Evolutionary conservation across 2,113 vertebrate genomes (phyloP), one percentile per base, ranked within the genome.

Genomic region (Calidris pugnax): DNA sequence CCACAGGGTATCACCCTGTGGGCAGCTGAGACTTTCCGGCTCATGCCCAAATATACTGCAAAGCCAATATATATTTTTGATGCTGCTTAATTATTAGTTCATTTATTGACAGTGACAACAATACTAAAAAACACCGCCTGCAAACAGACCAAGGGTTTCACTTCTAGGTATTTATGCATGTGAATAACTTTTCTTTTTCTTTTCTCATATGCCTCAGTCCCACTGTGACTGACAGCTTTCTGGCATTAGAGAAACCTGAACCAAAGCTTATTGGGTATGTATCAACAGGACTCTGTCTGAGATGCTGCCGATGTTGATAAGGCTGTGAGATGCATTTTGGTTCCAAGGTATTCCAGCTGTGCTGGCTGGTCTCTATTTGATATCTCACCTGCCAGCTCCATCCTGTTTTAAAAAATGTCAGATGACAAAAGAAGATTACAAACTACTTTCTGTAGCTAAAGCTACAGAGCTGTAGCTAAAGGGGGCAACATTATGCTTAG

Each of bases 271-370:
- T 19, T 19, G 80, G 20, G 6, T 20, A 1, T 4, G 35, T 10
- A 64, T 64, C 57, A 4, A 8, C 3, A 14, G 69, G 68, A 73
- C 71, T 5, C 0, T 0, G 53, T 17, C 71, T 8, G 48, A 73
- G 78, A 80, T 27, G 19, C 76, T 39, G 75, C 56, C 0, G 1
- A 5, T 24, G 50, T 69, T 4, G 4, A 79, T 84, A 90, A 90
- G 74, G 39, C 67, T 47, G 24, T 4, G 51, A 57, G 72, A 78
- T 78, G 32, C 18, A 28, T 80, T 95, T 76, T 47, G 21, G 5
- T 69, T 89, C 84, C 79, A 90, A 77, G 43, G 37, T n/a, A 30
- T 10, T 92, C 91, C 93, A 95, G 86, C 94, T 89, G 85, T 20
- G 33, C 73, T 69, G 81, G 62, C 53, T 85, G 41, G 26, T 69